These are phyloP conservation scores for Martes martes DNA, from an alignment of 2,113 vertebrate genomes.

Conservation along the genomic window DNA sequence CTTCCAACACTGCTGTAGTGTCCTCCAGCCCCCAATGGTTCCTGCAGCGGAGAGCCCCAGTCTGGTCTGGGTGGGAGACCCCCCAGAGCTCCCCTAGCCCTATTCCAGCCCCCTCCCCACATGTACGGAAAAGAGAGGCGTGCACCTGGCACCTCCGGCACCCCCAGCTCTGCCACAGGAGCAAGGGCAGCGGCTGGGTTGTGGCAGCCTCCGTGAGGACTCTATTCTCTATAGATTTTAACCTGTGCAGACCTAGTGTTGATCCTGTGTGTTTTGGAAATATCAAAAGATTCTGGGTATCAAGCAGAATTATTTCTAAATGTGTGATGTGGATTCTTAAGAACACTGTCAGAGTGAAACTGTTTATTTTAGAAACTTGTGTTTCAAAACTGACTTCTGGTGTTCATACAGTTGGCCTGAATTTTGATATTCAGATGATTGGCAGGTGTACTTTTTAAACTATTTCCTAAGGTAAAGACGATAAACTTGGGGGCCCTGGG, in stretches of 20 bases:
- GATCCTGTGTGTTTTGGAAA: conserved; percentile 2
- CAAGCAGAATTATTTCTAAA: background rate
- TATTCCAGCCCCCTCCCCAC: background rate
- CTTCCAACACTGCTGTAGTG: background rate
- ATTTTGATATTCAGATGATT: background rate
- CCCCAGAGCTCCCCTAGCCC: background rate
- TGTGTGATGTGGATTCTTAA: background rate
- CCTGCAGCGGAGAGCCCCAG: background rate
- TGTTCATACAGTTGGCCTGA: background rate
- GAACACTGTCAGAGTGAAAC: background rate
- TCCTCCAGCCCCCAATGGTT: background rate
- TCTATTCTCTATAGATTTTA: background rate
- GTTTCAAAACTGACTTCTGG: background rate
- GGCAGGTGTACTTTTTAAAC: background rate
- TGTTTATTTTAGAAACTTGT: background rate
- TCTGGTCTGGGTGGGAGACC: background rate
- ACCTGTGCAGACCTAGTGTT: background rate
- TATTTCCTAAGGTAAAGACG: conserved; percentile 1
- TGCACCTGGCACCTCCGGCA: background rate
- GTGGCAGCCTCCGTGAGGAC: background rate
- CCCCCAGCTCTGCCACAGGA: background rate
- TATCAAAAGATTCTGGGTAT: background rate
- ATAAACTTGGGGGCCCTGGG: background rate
- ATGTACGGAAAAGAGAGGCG: background rate
- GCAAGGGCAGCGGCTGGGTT: background rate